Evolutionary conservation across 2,888 invertebrate species (phyloP).

Genomic region (Metallyticus violacea): DNA sequence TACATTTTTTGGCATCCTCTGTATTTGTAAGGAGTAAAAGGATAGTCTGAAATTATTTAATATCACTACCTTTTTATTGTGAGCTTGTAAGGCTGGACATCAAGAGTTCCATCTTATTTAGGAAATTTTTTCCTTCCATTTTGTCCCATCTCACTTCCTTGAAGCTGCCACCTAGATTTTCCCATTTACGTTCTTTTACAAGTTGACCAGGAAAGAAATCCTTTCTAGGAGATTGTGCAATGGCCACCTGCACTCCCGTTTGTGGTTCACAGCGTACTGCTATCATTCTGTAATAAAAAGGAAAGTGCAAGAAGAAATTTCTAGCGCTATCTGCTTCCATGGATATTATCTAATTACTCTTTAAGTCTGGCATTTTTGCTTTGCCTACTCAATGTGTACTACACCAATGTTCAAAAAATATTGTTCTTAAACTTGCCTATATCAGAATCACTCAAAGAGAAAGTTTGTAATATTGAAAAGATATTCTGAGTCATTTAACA

Average conservation of each 20-base stretch:
- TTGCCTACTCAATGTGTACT: too few species aligned
- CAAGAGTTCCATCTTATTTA: constrained; percentile 93
- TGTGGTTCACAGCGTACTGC: constrained; percentile 89
- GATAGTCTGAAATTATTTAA: neutral
- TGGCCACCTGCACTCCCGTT: constrained; percentile 82
- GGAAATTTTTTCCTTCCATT: constrained; percentile 94
- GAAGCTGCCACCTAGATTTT: constrained; percentile 89
- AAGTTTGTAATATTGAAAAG: too few species aligned
- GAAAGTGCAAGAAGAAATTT: neutral
- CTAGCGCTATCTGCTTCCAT: too few species aligned
- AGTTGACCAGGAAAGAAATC: constrained; percentile 85
- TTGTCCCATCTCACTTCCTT: constrained; percentile 88
- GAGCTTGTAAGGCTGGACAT: constrained; percentile 86
- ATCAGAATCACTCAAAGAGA: too few species aligned
- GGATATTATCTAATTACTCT: too few species aligned
- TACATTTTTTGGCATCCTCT: too few species aligned
- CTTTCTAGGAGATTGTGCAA: constrained; percentile 83
- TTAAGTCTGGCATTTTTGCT: too few species aligned
- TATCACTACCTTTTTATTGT: constrained; percentile 38
- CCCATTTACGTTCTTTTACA: constrained; percentile 90
- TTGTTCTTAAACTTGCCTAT: too few species aligned
- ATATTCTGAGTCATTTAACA: too few species aligned
- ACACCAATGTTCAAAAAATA: too few species aligned
- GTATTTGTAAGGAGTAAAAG: too few species aligned
- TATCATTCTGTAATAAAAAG: constrained; percentile 59